phyloP scores from a whole-genome alignment of 2,888 invertebrate species.

The Acanthosepion esculentum region DNA sequence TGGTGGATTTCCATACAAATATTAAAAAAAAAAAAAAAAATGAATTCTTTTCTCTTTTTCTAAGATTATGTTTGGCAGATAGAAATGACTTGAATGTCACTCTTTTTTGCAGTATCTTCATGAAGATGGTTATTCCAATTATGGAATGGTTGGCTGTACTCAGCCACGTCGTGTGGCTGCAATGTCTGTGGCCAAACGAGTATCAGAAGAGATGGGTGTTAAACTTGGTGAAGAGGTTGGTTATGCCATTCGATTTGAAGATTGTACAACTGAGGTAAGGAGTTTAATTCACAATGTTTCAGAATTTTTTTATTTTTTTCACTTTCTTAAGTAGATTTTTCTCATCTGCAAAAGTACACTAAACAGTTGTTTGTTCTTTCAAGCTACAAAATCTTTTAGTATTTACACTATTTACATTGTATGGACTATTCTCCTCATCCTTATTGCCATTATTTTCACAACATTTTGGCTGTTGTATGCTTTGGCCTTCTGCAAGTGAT shows the following conservation, averaged over 20 bases:
- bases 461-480: no score
- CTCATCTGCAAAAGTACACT: no score
- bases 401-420: no score
- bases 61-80: background rate
- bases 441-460: no score
- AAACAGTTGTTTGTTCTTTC: no score
- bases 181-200: constrained; percentile 99
- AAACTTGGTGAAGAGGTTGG: constrained; percentile 93
- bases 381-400: no score
- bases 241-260: constrained; percentile 99
- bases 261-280: constrained; percentile 90
- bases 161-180: constrained; percentile 97
- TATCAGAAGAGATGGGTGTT: constrained; percentile 97
- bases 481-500: no score
- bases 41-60: background rate
- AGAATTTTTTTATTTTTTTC: background rate
- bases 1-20: no score
- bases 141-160: constrained; percentile 97
- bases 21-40: no score
- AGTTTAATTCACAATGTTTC: background rate
- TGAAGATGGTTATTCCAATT: constrained; percentile 93
- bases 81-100: background rate
- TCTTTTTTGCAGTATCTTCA: constrained; percentile 83
- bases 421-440: no score
- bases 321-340: no score